Percentiles rank a stretch among this genome's conserved stretches.
These are phyloP conservation scores for Sipunculus nudus DNA, from an alignment of 2,888 invertebrate genomes.

Conservation along the genomic window DNA sequence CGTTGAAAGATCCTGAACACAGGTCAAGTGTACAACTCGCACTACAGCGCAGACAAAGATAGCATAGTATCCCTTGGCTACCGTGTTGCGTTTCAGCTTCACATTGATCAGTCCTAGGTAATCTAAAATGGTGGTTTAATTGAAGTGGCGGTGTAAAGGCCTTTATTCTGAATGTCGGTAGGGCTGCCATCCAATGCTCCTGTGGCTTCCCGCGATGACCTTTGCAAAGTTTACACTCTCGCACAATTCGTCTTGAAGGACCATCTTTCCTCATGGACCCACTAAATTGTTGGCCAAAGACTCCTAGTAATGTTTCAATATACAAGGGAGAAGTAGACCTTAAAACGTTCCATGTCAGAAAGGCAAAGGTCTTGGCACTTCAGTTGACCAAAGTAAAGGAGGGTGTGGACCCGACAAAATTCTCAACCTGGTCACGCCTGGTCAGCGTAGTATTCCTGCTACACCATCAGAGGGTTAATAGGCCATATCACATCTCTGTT, in stretches of 20 bases:
- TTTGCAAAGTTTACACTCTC: slow-evolving; percentile 10
- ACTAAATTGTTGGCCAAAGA: background rate
- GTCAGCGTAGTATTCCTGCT: background rate
- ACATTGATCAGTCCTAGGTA: slow-evolving; percentile 7
- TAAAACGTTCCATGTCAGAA: slow-evolving; percentile 11
- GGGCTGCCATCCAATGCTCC: slow-evolving; percentile 9
- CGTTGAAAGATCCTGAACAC: background rate
- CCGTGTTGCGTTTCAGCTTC: slow-evolving; percentile 1
- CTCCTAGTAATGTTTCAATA: background rate
- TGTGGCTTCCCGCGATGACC: slow-evolving; percentile 2
- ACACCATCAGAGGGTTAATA: background rate
- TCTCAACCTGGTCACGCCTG: background rate
- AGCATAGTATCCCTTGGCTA: no score
- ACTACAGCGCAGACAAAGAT: background rate
- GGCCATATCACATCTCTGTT: background rate
- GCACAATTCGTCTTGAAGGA: background rate
- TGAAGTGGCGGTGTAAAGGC: slow-evolving; percentile 9
- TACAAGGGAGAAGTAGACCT: background rate
- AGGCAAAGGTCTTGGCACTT: slow-evolving; percentile 1
- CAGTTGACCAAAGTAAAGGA: background rate
- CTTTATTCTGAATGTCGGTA: slow-evolving; percentile 4
- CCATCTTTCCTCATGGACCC: background rate
- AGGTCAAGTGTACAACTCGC: background rate
- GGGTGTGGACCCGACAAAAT: background rate
- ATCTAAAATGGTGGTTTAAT: slow-evolving; percentile 1